Evolutionary conservation across 2,797 vertebrate species (phyloP).

Genomic region (Crocidura indochinensis): DNA sequence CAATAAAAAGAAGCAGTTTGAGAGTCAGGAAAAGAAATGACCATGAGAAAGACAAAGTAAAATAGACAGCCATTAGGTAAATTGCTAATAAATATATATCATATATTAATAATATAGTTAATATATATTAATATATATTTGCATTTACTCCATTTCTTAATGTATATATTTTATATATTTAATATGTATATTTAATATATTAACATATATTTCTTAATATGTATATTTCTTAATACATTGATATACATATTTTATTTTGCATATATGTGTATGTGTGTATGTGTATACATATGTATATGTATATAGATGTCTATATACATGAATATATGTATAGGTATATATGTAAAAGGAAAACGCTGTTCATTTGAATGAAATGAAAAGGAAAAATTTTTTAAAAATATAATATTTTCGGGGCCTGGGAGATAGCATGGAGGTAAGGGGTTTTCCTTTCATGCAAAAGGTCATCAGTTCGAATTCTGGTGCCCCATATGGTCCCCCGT

Average conservation of each 20-base stretch:
- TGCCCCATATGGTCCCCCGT: too few relatives aligned
- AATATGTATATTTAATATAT: neutral
- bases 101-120: neutral
- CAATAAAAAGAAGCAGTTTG: neutral
- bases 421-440: too few relatives aligned
- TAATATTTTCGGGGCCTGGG: constrained; percentile 77
- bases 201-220: too few relatives aligned
- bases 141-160: too few relatives aligned
- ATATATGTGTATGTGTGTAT: too few relatives aligned
- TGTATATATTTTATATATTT: neutral
- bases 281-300: too few relatives aligned
- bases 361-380: constrained; percentile 61
- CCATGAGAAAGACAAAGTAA: constrained; percentile 37
- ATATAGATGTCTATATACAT: too few relatives aligned
- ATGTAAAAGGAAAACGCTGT: constrained; percentile 29
- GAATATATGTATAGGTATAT: neutral
- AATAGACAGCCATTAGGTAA: constrained; percentile 5
- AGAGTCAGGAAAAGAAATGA: constrained; percentile 4
- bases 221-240: too few relatives aligned
- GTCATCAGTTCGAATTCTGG: too few relatives aligned
- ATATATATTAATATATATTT: too few relatives aligned
- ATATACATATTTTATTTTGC: too few relatives aligned
- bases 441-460: too few relatives aligned
- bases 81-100: neutral
- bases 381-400: constrained; percentile 62